Evolutionary conservation across 2,113 vertebrate species (phyloP), one percentile per base, ranked within the genome.

Genomic region (Microcebus jonahi): DNA sequence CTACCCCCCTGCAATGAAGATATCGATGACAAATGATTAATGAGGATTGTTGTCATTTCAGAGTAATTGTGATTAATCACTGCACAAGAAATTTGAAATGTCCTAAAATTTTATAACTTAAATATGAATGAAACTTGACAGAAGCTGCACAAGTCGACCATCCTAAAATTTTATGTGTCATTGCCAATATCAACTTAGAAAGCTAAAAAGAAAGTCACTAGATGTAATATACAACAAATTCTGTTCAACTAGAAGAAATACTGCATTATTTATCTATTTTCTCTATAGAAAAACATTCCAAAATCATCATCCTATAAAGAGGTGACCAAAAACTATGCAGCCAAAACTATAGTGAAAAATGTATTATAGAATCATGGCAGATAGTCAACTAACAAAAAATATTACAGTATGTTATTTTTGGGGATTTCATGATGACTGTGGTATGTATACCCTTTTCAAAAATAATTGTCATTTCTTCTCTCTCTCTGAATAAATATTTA

Each of bases 51-150:
- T 86, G 14, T 76, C 42, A 57, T 63, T 94, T 91, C 42, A 77
- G 25, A 63, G 6, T 83, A 48, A 81, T 88, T 77, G 29, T 42
- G 55, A 93, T 45, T 68, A 91, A 95, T 63, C 2, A 55, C 42
- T 39, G 6, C 4, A 82, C 31, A 63, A 73, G 23, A 70, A 86
- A 88, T 13, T 21, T 82, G 21, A 76, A 89, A 18, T 89, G 39
- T 59, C 48, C 42, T 82, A 81, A 70, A 86, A 27, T 67, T n/a
- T 87, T 82, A 75, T 42, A 63, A 15, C 20, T 55, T 70, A 70
- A 81, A 57, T 63, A 87, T 45, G 18, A 92, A 82, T 77, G 39
- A 68, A 95, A 67, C 6, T 95, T 89, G 7, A 90, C 31, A 89
- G 53, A 93, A 53, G 3, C 31, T 61, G 13, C 0, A 36, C 36